Evolutionary conservation across 2,113 vertebrate genomes (phyloP), one percentile per base, ranked within the genome.

Genomic region (Platichthys flesus): DNA sequence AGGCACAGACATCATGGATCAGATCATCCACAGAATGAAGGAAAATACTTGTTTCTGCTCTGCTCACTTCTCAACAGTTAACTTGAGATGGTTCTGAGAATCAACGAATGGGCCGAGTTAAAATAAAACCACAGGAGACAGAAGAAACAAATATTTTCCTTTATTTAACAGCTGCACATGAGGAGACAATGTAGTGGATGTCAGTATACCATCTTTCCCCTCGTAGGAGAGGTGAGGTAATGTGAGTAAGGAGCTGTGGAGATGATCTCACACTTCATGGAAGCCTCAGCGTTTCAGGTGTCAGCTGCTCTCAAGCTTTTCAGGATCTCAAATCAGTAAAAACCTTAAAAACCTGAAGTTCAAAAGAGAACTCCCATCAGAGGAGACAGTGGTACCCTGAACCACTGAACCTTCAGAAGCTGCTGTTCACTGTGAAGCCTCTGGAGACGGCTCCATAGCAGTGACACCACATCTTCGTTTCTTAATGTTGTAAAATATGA

Each of bases 71-170:
- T 71, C 67, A 59, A 62, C 20, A 35, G 6, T 74, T 54, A 7
- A 52, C n/a, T 77, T 74, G 0, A 62, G 59, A 21, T 0, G 31
- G 31, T 31, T 31, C 31, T 31, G 37, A 1, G 40, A 68, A 76
- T 51, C 67, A 76, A 16, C 26, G 45, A 71, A 52, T 3, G 45
- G 16, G 45, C 3, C 2, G 40, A 42, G 45, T 49, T 51, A 35
- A 45, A 95, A 96, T 93, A 94, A 94, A 97, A 94, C 85, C 93
- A 95, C 93, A 95, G 90, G 91, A 96, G 88, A 94, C 94, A 85
- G 92, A 93, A 95, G 95, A 97, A 97, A 96, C 95, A 96, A 97
- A 95, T 96, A 96, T 96, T 97, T 96, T 95, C 95, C 96, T 98
- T 98, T 98, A 98, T 98, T 98, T 47, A 83, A 87, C 76, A 78